Evolutionary conservation across 2,113 vertebrate genomes (phyloP).

Genomic region (Poicephalus meyeri): DNA sequence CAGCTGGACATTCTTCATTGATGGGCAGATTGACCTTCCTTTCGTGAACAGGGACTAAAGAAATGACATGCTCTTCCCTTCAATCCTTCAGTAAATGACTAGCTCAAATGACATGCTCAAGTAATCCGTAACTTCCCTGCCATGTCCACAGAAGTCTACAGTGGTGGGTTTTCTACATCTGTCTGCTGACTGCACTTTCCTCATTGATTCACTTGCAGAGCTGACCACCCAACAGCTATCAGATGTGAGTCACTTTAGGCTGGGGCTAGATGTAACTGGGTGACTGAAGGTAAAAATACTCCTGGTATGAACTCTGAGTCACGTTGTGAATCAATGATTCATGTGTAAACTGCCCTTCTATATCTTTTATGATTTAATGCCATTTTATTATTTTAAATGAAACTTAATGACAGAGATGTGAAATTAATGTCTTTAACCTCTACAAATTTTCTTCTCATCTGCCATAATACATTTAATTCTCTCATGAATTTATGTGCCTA

Average conservation of each 20-base stretch:
- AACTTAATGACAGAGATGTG: neutral
- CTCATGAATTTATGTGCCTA: neutral
- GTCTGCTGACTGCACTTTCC: fast-evolving
- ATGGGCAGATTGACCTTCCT: neutral
- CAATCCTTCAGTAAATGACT: neutral
- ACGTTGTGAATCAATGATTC: neutral
- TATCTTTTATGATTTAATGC: neutral
- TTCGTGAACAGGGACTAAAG: neutral
- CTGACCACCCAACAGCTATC: neutral
- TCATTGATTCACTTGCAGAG: fast-evolving
- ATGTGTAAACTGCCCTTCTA: neutral
- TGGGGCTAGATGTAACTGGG: neutral
- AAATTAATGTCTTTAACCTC: neutral
- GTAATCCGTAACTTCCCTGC: neutral
- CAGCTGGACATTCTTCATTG: neutral
- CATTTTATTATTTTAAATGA: neutral
- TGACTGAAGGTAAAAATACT: slow-evolving; percentile 2
- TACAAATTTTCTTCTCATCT: slow-evolving; percentile 4
- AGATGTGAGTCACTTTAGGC: neutral
- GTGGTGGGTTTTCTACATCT: neutral
- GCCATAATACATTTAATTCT: neutral
- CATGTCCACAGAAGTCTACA: neutral
- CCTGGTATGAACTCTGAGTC: neutral
- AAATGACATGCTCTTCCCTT: neutral
- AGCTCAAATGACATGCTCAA: neutral